Conservation (phyloP, 2,888 invertebrate species). For the Agriopis marginaria region DNA sequence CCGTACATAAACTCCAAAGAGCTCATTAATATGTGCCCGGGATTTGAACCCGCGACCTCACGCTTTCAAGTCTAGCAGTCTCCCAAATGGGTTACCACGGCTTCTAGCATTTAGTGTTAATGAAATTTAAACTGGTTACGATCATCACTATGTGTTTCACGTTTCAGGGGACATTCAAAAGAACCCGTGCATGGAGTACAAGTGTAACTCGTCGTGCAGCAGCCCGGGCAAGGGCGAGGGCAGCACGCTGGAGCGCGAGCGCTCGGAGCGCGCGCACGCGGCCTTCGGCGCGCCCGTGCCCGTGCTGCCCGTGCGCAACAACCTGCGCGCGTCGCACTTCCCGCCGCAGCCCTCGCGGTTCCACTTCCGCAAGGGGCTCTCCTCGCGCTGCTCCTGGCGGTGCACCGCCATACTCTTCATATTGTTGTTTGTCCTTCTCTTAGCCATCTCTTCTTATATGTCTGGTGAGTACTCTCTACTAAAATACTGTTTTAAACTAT, state of each 20-base stretch:
- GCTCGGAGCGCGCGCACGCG: conserved; percentile 88
- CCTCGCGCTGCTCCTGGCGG: conserved; percentile 96
- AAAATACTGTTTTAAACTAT: too few species aligned
- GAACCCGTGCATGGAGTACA: conserved; percentile 95
- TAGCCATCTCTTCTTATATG: conserved; percentile 94
- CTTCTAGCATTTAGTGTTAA: too few species aligned
- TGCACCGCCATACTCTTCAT: conserved; percentile 96
- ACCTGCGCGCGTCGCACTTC: conserved; percentile 91
- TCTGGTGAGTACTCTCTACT: conserved; percentile 87
- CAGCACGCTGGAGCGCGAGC: conserved; percentile 82
- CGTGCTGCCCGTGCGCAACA: conserved; percentile 91
- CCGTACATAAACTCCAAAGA: too few species aligned
- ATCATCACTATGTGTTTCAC: background rate
- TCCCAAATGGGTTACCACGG: too few species aligned
- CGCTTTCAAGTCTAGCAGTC: too few species aligned
- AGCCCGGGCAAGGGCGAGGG: conserved; percentile 90
- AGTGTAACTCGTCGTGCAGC: conserved; percentile 94
- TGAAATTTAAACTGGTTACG: too few species aligned
- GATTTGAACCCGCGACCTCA: too few species aligned
- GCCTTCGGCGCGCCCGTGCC: conserved; percentile 90
- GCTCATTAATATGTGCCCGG: too few species aligned
- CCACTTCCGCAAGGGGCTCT: conserved; percentile 95
- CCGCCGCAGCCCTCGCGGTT: conserved; percentile 90
- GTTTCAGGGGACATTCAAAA: conserved; percentile 93
- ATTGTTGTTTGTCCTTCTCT: conserved; percentile 92